phyloP scores from a whole-genome alignment of 2,888 invertebrate species.

The Eilema depressum region DNA sequence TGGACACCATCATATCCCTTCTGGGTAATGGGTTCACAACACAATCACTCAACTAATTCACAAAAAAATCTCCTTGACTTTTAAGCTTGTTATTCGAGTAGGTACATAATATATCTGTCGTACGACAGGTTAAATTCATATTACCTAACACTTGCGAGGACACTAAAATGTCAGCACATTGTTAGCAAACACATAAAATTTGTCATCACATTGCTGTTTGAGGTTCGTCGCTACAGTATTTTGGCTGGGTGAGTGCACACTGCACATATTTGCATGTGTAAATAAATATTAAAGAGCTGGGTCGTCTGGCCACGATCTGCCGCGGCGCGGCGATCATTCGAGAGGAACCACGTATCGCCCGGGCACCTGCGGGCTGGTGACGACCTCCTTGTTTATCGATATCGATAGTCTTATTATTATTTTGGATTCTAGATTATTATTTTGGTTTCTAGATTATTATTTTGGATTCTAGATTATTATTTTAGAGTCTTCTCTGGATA shows the following conservation, averaged over 20 bases:
- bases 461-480: no score
- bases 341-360: constrained; percentile 61
- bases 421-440: no score
- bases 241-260: constrained; percentile 49
- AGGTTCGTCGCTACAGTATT: constrained; percentile 27
- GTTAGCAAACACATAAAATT: constrained; percentile 30
- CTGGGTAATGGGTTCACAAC: background rate
- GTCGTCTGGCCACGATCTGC: constrained; percentile 58
- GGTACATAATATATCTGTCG: background rate
- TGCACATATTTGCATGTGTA: constrained; percentile 74
- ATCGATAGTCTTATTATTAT: constrained; percentile 45
- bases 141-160: background rate
- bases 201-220: constrained; percentile 24
- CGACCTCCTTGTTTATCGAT: constrained; percentile 49
- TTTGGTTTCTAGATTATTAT: no score
- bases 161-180: constrained; percentile 21
- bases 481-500: no score
- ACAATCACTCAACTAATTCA: background rate
- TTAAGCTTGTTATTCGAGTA: background rate
- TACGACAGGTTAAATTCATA: constrained; percentile 18
- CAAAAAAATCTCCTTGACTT: background rate
- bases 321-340: constrained; percentile 52
- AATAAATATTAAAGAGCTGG: constrained; percentile 74
- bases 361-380: constrained; percentile 69
- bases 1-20: background rate